A percentile compares a stretch with the other conserved stretches of the same genome.
phyloP scores from a whole-genome alignment of 2,113 vertebrate genomes.

The Riparia riparia region DNA sequence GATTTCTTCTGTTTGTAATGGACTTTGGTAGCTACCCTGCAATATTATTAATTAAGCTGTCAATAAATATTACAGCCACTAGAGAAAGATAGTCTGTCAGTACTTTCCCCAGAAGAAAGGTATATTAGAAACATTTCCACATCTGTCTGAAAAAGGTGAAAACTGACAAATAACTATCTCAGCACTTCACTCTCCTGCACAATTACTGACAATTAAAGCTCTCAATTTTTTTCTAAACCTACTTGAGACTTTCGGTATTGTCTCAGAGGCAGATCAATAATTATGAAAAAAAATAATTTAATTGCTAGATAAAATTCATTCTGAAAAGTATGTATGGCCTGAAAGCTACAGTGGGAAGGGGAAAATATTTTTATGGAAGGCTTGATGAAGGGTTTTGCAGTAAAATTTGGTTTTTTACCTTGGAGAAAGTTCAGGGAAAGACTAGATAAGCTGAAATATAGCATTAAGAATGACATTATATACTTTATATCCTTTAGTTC shows the following conservation, averaged over 20 bases:
- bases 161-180: neutral
- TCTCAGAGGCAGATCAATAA: neutral
- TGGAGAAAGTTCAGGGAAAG: neutral
- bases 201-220: neutral
- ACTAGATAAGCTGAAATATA: neutral
- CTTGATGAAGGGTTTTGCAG: neutral
- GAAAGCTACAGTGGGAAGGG: neutral
- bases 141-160: neutral
- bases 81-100: neutral
- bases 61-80: neutral
- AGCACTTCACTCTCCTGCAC: neutral
- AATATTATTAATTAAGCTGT: slow-evolving; percentile 32
- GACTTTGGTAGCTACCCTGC: neutral
- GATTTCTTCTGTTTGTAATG: neutral
- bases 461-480: neutral
- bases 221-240: neutral
- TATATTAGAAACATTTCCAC: neutral
- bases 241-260: neutral
- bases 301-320: neutral
- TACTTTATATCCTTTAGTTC: neutral
- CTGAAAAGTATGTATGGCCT: neutral
- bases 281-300: neutral
- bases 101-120: neutral
- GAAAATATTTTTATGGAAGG: neutral
- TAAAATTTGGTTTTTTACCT: neutral